These are phyloP conservation scores for Oryzias dopingdopingensis DNA, from an alignment of 2,797 vertebrate genomes.

Conservation along the genomic window DNA sequence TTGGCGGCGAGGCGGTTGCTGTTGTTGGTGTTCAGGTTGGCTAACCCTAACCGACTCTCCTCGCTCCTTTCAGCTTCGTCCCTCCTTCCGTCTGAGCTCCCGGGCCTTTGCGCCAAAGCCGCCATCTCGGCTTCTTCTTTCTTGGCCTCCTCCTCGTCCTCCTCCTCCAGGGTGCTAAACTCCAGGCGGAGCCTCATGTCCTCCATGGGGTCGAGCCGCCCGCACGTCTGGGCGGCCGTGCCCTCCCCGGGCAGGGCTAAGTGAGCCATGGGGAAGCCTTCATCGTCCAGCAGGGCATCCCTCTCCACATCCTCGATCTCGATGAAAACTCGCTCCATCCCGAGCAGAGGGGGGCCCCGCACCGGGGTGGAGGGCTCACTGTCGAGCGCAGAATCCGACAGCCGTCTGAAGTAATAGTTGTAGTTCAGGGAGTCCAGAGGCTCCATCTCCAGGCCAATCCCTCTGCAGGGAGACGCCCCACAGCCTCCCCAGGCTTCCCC, in stretches of 20 bases:
- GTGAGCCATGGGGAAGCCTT: constrained; percentile 71
- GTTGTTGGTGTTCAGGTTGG: constrained; percentile 86
- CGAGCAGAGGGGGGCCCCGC: constrained; percentile 73
- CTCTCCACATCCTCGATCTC: constrained; percentile 86
- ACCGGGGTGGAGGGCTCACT: constrained; percentile 82
- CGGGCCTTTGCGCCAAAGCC: constrained; percentile 72
- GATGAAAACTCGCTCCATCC: constrained; percentile 75
- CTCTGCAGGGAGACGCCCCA: constrained; percentile 65
- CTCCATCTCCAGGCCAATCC: constrained; percentile 75
- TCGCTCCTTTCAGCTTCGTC: constrained; percentile 56
- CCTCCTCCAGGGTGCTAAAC: constrained; percentile 79
- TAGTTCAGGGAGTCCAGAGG: constrained; percentile 81
- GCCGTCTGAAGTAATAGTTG: constrained; percentile 86
- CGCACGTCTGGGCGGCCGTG: constrained; percentile 77
- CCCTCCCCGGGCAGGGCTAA: constrained; percentile 55
- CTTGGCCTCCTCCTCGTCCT: constrained; percentile 74
- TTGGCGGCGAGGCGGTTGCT: constrained; percentile 83
- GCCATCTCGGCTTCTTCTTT: constrained; percentile 76
- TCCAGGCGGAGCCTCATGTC: constrained; percentile 82
- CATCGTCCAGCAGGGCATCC: constrained; percentile 80
- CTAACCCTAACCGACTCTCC: constrained; percentile 70
- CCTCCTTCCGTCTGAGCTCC: constrained; percentile 45
- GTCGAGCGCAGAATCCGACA: constrained; percentile 87
- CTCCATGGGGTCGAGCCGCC: constrained; percentile 79
- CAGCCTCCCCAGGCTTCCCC: constrained; percentile 72